Evolutionary conservation across 2,797 vertebrate species (phyloP), one percentile per base, ranked within the genome.

Genomic region (Nasua narica): DNA sequence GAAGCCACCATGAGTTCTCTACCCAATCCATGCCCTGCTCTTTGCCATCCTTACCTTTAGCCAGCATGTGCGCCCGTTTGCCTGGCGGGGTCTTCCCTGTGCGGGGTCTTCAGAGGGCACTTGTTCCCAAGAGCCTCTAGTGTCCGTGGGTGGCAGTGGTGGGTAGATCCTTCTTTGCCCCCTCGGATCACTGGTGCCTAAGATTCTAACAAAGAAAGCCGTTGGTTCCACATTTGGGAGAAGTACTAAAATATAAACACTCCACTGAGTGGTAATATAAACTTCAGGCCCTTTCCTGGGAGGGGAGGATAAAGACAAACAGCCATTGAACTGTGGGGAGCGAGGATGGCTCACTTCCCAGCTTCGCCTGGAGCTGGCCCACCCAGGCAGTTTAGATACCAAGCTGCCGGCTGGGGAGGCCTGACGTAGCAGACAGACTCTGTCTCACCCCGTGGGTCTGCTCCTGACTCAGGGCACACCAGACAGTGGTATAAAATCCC

Each of bases 51-150:
- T 72, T 50, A 29, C 25, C 0, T 0, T 62, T n/a, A 32, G 50
- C 12, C 19, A 46, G 10, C 16, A 10, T 27, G 3, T 13, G 27
- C 0, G 1, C 16, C 70, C 16, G 0, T n/a, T 58, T 35, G 40
- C 21, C 21, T 50, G 46, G 37, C 23, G 9, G n/a, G n/a, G n/a
- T n/a, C n/a, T n/a, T n/a, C n/a, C 35, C 8, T 48, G 29, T 32
- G 21, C 23, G 46, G 23, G n/a, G 1, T 54, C 70, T 67, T 4
- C 18, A 19, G 35, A 29, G 11, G 4, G 12, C 0, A 0, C 23
- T 10, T 12, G 35, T 37, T 50, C 29, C 50, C 25, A 4, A 43
- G 52, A 12, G 5, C 46, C 48, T 62, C 18, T 6, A 7, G n/a
- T 60, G 21, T 43, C 35, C 25, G 2, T 18, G 37, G 21, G 40